These are phyloP conservation scores for Meleagris gallopavo DNA, from an alignment of 2,113 vertebrate genomes.

Conservation along the genomic window DNA sequence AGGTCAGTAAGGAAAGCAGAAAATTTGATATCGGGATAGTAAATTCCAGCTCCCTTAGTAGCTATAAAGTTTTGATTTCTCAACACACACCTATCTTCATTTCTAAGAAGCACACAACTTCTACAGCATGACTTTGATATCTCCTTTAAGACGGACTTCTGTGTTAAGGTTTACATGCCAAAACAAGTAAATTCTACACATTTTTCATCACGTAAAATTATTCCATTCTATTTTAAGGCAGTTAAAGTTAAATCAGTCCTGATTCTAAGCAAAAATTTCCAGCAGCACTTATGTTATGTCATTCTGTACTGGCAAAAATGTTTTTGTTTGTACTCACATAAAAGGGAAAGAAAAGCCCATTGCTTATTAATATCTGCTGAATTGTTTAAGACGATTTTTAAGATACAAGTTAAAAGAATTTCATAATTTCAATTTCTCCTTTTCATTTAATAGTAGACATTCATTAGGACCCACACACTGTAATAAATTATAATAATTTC, in stretches of 20 bases:
- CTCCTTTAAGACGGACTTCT: neutral
- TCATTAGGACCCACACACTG: conserved; percentile 95
- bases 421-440: conserved; percentile 95
- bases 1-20: neutral
- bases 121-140: neutral
- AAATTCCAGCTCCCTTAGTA: neutral
- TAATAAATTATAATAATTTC: conserved; percentile 99
- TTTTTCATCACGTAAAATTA: neutral
- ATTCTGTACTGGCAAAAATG: conserved; percentile 62
- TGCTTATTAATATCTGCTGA: conserved; percentile 80
- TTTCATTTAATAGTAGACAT: conserved; percentile 97
- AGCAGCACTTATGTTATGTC: conserved; percentile 37
- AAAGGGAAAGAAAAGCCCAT: conserved; percentile 68
- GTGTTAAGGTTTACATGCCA: neutral
- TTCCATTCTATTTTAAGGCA: conserved; percentile 27
- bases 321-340: conserved; percentile 74
- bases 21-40: neutral
- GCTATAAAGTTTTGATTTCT: conserved; percentile 2
- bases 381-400: conserved; percentile 83
- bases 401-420: conserved; percentile 86
- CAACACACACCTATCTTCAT: neutral
- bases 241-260: neutral
- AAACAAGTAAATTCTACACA: neutral
- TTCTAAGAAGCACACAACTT: conserved; percentile 3
- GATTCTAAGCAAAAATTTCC: conserved; percentile 45